These are phyloP conservation scores for Catajapyx aquilonaris DNA, from an alignment of 1,140 invertebrate genomes.

Conservation along the genomic window DNA sequence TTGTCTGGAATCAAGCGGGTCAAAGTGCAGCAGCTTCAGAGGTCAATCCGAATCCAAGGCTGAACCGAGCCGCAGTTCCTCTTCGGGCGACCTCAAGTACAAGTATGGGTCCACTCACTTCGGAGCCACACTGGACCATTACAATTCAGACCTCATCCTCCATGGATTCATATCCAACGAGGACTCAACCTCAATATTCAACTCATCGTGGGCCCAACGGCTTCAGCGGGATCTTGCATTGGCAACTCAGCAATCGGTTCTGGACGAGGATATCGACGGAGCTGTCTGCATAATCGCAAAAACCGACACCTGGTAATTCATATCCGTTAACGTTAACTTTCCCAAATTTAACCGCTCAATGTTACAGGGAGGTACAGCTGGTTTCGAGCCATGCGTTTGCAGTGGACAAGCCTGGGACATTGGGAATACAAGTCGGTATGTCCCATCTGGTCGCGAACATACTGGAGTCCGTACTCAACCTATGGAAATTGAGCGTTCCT, in stretches of 20 bases:
- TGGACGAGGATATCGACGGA: constrained; percentile 47
- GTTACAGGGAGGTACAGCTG: constrained; percentile 27
- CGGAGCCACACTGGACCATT: constrained; percentile 41
- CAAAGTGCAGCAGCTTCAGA: neutral
- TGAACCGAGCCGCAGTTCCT: neutral
- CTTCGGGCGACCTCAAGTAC: constrained; percentile 2
- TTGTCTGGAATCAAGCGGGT: no score
- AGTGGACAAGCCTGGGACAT: constrained; percentile 16
- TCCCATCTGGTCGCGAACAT: constrained; percentile 63
- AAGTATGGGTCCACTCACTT: constrained; percentile 28
- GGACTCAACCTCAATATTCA: no score
- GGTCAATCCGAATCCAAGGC: neutral
- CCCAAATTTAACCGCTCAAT: constrained; percentile 1
- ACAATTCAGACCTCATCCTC: constrained; percentile 50
- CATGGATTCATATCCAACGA: constrained; percentile 29
- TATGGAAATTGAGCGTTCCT: constrained; percentile 41
- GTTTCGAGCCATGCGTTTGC: constrained; percentile 30
- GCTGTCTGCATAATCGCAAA: constrained; percentile 65
- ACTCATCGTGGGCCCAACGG: constrained; percentile 26
- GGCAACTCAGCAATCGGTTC: constrained; percentile 27
- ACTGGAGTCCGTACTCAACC: constrained; percentile 55
- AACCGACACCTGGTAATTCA: constrained; percentile 53
- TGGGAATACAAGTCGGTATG: constrained; percentile 36
- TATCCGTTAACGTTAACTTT: neutral
- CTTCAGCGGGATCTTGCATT: constrained; percentile 29